A percentile compares a stretch with the other conserved stretches of the same genome.
These are phyloP conservation scores for Mungos mungo DNA, from an alignment of 2,113 vertebrate genomes.

Conservation along the genomic window DNA sequence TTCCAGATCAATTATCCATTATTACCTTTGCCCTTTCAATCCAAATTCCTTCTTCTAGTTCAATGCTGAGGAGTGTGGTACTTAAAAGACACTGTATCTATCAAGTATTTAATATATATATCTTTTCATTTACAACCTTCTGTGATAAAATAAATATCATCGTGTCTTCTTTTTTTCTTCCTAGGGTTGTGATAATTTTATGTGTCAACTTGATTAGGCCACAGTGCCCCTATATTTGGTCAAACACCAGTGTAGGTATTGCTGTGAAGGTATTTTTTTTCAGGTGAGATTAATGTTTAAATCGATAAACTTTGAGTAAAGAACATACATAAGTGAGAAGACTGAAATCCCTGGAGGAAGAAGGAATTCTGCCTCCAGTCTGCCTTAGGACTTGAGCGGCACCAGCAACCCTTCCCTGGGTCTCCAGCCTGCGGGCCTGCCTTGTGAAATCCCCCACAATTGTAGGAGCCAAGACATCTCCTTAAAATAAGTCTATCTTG, in stretches of 20 bases:
- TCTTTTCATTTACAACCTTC: not conserved
- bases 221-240: not conserved
- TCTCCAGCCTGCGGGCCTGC: not conserved
- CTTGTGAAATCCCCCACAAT: not conserved
- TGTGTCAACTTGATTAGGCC: not conserved
- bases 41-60: not conserved
- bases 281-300: not conserved
- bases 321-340: not conserved
- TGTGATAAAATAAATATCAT: not conserved
- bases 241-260: not conserved
- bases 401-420: not conserved
- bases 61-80: not conserved
- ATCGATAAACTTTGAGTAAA: not conserved
- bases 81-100: not conserved
- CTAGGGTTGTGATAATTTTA: not conserved
- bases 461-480: not conserved
- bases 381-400: not conserved
- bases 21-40: not conserved
- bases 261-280: not conserved
- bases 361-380: not conserved
- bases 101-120: slow-evolving; percentile 20
- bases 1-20: not conserved
- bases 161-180: not conserved
- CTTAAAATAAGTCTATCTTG: not conserved
- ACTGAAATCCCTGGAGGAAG: not conserved